Evolutionary conservation across 2,888 invertebrate species (phyloP), one percentile per base, ranked within the genome.

Genomic region (Dolichomitus sp.): DNA sequence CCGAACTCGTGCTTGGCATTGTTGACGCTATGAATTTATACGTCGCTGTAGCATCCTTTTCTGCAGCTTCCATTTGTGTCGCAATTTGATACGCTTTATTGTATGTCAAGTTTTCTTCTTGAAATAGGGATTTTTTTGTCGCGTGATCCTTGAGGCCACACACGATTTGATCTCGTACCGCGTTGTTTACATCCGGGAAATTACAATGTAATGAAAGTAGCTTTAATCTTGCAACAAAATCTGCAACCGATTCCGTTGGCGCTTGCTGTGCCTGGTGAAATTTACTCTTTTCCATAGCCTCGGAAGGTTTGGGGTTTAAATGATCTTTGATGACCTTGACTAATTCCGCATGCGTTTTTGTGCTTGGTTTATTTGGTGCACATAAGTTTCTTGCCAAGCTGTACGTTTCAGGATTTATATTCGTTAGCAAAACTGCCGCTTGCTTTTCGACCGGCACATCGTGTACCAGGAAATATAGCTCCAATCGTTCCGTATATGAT

Each of bases 191-290:
- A 52, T 78, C 52, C 30, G 73, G 33, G 19, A 82, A 82, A 27
- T 79, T 79, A 23, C 82, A 90, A 88, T 95, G 94, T 83, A 88
- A 87, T 0, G 94, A 52, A 84, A 96, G 94, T n/a, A 87, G 91
- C 87, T 90, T 93, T 33, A 95, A 81, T 91, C 95, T 94, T 59
- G 83, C 69, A 11, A 40, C 68, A 7, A 92, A 86, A 30, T 85
- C 72, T 80, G 81, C 17, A 93, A 80, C 37, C 87, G 90, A 83
- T 87, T 90, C 87, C 89, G 91, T 78, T 85, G 88, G 12, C 72
- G 84, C 63, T 68, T 45, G 42, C 86, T 81, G 23, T 6, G 72
- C 79, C 37, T 65, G 45, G 7, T 79, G 37, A 45, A 79, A 79
- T n/a, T 30, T 73, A 30, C 50, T 72, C 48, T 72, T 72, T 33